Percentiles rank a stretch among this genome's conserved stretches.
Evolutionary conservation across 1,140 invertebrate species (phyloP).

Genomic region (Pinna nobilis): DNA sequence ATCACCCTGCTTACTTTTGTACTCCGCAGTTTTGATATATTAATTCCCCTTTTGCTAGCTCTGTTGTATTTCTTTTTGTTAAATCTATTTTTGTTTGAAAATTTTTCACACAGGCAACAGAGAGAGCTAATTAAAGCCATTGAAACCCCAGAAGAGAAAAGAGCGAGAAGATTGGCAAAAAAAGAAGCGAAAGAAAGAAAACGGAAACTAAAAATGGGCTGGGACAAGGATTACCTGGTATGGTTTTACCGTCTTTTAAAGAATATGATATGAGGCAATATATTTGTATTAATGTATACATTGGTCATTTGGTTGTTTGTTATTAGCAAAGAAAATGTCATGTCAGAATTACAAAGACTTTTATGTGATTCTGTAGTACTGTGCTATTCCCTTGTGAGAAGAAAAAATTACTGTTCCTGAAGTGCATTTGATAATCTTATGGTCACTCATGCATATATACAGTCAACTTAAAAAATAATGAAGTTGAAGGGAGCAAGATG

Average conservation of each 20-base stretch:
- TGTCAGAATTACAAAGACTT: too few species aligned
- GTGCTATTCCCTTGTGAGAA: too few species aligned
- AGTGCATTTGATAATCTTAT: too few species aligned
- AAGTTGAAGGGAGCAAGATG: too few species aligned
- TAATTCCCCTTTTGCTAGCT: neutral
- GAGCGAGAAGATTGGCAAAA: slow-evolving; percentile 88
- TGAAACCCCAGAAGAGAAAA: slow-evolving; percentile 97
- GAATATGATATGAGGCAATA: neutral
- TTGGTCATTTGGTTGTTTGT: too few species aligned
- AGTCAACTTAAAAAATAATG: too few species aligned
- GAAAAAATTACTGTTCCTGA: too few species aligned
- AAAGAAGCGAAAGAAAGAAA: slow-evolving; percentile 89
- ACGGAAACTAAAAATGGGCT: slow-evolving; percentile 92
- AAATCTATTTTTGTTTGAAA: slow-evolving; percentile 15
- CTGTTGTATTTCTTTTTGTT: neutral
- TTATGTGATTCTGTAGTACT: too few species aligned
- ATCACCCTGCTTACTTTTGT: neutral
- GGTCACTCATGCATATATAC: too few species aligned
- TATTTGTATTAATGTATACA: neutral
- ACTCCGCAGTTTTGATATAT: neutral
- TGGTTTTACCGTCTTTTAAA: neutral
- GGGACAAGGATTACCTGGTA: slow-evolving; percentile 91
- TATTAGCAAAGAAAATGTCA: too few species aligned
- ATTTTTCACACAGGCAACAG: too few species aligned
- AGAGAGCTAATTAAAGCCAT: slow-evolving; percentile 91